Conservation (phyloP, 1,140 invertebrate genomes). For the Apis cerana region DNA sequence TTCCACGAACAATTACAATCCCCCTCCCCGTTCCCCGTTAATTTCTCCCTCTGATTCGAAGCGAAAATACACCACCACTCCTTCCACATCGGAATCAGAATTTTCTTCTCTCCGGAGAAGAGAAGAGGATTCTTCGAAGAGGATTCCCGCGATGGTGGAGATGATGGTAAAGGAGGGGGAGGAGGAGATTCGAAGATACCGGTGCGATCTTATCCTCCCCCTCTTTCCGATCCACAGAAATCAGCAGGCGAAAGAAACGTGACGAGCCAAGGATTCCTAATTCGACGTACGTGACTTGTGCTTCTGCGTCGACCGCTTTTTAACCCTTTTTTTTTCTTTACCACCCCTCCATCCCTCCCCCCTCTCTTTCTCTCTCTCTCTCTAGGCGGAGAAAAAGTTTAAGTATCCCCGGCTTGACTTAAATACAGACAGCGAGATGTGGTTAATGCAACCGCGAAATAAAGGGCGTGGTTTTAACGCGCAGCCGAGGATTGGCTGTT, state of each 20-base stretch:
- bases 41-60: neutral
- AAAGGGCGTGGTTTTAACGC: slow-evolving; percentile 82
- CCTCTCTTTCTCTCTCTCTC: neutral
- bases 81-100: neutral
- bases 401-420: slow-evolving; percentile 66
- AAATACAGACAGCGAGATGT: slow-evolving; percentile 73
- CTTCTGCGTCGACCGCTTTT: neutral
- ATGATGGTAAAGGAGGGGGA: neutral
- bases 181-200: neutral
- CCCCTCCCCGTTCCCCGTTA: neutral
- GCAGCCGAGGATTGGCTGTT: slow-evolving; percentile 80
- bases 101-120: neutral
- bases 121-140: neutral
- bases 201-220: slow-evolving; percentile 7
- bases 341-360: slow-evolving; percentile 43
- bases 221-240: slow-evolving; percentile 8
- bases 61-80: neutral
- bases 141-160: too few relatives aligned
- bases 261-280: slow-evolving; percentile 32
- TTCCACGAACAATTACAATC: slow-evolving; percentile 53
- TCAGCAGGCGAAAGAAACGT: slow-evolving; percentile 1
- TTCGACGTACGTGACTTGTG: slow-evolving; percentile 41
- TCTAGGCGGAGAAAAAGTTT: slow-evolving; percentile 35
- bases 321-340: slow-evolving; percentile 3
- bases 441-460: slow-evolving; percentile 80